Evolutionary conservation across 2,888 invertebrate species (phyloP).

Genomic region (Troides helena): DNA sequence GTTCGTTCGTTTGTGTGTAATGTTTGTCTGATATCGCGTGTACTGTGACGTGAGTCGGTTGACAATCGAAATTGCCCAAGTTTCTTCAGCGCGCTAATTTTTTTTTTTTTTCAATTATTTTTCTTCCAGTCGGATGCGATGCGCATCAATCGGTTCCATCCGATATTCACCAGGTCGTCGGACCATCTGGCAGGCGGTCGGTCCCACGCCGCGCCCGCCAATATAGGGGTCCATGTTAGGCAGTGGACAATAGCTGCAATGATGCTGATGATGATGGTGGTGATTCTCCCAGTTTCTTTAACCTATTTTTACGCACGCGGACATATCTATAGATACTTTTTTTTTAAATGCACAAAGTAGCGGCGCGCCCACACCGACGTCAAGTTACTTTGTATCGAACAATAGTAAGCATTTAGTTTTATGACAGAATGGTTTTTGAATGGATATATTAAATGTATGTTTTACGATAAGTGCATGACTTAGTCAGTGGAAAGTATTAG

Average conservation of each 20-base stretch:
- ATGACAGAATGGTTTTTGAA: constrained; percentile 54
- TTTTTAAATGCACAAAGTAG: constrained; percentile 19
- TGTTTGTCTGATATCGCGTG: constrained; percentile 14
- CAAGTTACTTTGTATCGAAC: constrained; percentile 35
- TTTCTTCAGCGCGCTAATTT: constrained; percentile 35
- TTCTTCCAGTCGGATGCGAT: constrained; percentile 35
- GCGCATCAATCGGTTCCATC: too few species aligned
- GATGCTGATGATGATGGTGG: too few species aligned
- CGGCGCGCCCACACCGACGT: constrained; percentile 25
- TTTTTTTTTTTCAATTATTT: constrained; percentile 46
- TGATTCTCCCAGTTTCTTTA: constrained; percentile 40
- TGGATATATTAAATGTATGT: constrained; percentile 32
- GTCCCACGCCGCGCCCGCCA: too few species aligned
- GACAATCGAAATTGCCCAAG: constrained; percentile 55
- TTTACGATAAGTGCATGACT: constrained; percentile 41
- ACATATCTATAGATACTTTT: constrained; percentile 15
- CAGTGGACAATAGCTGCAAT: too few species aligned
- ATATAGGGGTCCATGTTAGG: too few species aligned
- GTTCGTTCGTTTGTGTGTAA: constrained; percentile 2
- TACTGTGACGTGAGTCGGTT: constrained; percentile 7
- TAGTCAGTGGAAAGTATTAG: constrained; percentile 46
- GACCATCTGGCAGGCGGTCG: too few species aligned
- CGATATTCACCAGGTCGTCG: too few species aligned
- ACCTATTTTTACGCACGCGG: constrained; percentile 28
- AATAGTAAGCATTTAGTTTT: constrained; percentile 66